Base-by-base conservation (phyloP, 2,888 invertebrate genomes). In the Eupithecia insigniata region DNA sequence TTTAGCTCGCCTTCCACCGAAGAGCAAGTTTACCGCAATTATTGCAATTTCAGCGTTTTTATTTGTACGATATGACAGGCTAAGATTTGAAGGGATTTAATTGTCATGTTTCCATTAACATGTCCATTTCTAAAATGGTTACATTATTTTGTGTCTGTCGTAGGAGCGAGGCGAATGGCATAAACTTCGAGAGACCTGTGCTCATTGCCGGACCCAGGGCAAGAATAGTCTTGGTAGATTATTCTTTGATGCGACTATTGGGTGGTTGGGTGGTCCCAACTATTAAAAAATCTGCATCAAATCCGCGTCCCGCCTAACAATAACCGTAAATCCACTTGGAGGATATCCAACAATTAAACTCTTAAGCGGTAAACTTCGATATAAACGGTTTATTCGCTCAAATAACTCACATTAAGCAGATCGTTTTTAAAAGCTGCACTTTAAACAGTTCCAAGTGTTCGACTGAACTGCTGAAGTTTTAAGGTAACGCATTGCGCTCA, bases 341-440 rank as follows among this genome's bases (percentile, higher is more conserved):
- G 62, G 61, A 69, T 73, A 68, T 68, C 61, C 76, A 70, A 71
- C 76, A 76, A 73, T 76, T 76, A 76, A 76, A 71, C 71, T 70
- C 71, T 71, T 73, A 73, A 73, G 69, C 71, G 73, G 65, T 22
- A 51, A 76, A 76, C 71, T 76, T 76, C 69, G 18, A 71, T 75
- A 73, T 71, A 73, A 75, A 75, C 75, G 66, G 74, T 61, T 66
- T 46, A 66, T 51, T 55, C 74, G 68, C 69, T 67, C 68, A 69
- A 76, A 72, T 76, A 74, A 76, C 67, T 76, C 74, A 70, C 69
- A 69, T 72, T 74, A 72, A 74, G 70, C 68, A 70, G 65, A 75
- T 72, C 67, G 72, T 77, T 77, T 75, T 73, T 66, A 75, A 77
- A 74, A 73, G 73, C 70, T 73, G 72, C 75, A 72, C 71, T 77